A percentile compares a stretch with the other conserved stretches of the same genome.
phyloP scores from a whole-genome alignment of 2,113 vertebrate species.

The Equus przewalskii region DNA sequence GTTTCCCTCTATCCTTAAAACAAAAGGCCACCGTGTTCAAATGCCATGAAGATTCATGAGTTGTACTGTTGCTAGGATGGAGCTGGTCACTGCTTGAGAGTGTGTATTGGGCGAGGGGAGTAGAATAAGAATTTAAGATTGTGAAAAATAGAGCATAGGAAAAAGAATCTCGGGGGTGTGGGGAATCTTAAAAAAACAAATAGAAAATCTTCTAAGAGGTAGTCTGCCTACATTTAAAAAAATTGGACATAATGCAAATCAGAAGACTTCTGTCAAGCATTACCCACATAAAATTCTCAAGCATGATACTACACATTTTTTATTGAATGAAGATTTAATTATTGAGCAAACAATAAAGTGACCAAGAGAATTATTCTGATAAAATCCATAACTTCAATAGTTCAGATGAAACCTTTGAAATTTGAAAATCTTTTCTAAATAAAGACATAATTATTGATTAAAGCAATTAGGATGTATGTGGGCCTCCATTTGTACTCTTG shows the following conservation, averaged over 20 bases:
- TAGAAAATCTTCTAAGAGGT: not conserved
- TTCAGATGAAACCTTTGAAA: conserved; percentile 26
- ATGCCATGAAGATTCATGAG: not conserved
- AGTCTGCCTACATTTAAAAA: not conserved
- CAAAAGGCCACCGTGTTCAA: not conserved
- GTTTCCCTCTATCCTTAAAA: not conserved
- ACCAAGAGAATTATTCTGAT: conserved; percentile 19
- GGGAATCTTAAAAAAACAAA: not conserved
- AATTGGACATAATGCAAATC: not conserved
- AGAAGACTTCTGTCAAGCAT: not conserved
- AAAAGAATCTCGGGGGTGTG: not conserved
- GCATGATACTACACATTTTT: not conserved
- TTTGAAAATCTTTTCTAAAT: conserved; percentile 8
- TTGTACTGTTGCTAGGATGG: not conserved
- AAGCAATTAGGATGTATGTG: not conserved
- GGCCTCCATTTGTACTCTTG: not conserved
- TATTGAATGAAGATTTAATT: conserved; percentile 6
- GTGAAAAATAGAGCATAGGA: not conserved
- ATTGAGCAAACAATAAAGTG: conserved; percentile 3
- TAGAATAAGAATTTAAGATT: not conserved
- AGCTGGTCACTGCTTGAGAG: not conserved
- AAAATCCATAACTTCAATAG: not conserved
- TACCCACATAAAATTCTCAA: not conserved
- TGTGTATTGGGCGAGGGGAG: not conserved
- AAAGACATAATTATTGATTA: not conserved